Base-by-base conservation (phyloP, 2,797 vertebrate species). In the Cuniculus paca region DNA sequence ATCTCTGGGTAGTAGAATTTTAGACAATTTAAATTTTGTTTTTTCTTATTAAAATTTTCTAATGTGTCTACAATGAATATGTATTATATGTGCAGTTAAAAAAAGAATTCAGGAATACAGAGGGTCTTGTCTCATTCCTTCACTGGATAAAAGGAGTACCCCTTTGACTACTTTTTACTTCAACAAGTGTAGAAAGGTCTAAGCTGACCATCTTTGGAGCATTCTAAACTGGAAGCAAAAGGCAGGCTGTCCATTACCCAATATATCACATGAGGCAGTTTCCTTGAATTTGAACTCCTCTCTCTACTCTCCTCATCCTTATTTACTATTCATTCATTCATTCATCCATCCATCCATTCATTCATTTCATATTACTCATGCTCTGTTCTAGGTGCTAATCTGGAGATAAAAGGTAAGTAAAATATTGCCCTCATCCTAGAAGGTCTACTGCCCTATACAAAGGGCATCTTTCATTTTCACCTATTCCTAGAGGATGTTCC, bases 1-100 rank as follows among this genome's bases (percentile, higher is more conserved):
- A 94, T 90, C 89, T 93, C 93, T 92, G 60, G 82, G 87, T 95
- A 68, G 86, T 83, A 96, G 58, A 96, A 97, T 95, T 98, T 97
- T 96, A 97, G 83, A 92, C 63, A 86, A 92, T 72, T 96, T 84
- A 88, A 94, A 90, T 77, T 95, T 96, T 85, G 39, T 87, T 93
- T 95, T 95, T 91, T 50, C 11, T 91, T 95, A 95, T 61, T 61
- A 92, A 88, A 95, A 95, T 95, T 94, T 95, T 95, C 75, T 96
- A 87, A 95, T 91, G 89, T 98, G 75, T 87, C 84, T 96, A 94
- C 9, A 88, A 97, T 93, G 65, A 97, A 48, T 96, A 93, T 93
- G 42, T 95, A 96, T 78, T 95, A 92, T 88, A 91, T 97, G 83
- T 84, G 26, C 94, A 96, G 83, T 14, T 65, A 85, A 96, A 94